Evolutionary conservation across 2,113 vertebrate genomes (phyloP), one percentile per base, ranked within the genome.

Genomic region (Bambusicola thoracicus): DNA sequence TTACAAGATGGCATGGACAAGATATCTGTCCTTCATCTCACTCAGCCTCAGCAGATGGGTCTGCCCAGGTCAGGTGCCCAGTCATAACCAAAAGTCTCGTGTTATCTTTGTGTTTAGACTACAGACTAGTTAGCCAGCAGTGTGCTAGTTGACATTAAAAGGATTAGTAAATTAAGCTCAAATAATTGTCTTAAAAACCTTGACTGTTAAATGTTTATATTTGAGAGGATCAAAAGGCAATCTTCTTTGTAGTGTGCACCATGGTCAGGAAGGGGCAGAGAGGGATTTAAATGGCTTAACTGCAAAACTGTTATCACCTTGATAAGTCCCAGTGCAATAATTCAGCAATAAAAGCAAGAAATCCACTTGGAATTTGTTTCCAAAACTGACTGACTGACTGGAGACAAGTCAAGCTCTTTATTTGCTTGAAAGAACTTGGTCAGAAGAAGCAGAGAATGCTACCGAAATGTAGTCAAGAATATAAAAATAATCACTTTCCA

Each of bases 211-310:
- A 92, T 91, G 93, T 95, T 94, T 94, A 94, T 94, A 96, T 96
- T 96, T 69, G 85, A 97, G 90, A 90, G 82, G 94, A 97, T 96
- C 95, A 97, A 95, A 96, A 95, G 62, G 87, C 94, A 93, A 93
- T 83, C 93, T 94, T 91, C 95, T 96, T 96, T 96, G 93, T 91
- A 94, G 90, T 75, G 85, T 40, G 90, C 76, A 72, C 87, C 81
- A 76, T 88, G 90, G 92, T 94, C 29, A 3, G 73, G 79, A 96
- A 96, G 91, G 94, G 95, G 92, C 91, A 96, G 93, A 91, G 69
- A 94, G 93, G 95, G 96, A 97, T 97, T 97, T 95, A 94, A 92
- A 96, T 94, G 85, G 89, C 91, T 94, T 94, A 94, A 92, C 94
- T 69, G 4, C 87, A 58, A 62, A 94, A 94, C 68, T 72, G 81